Evolutionary conservation across 2,888 invertebrate genomes (phyloP).

Genomic region (Parnassius apollo): DNA sequence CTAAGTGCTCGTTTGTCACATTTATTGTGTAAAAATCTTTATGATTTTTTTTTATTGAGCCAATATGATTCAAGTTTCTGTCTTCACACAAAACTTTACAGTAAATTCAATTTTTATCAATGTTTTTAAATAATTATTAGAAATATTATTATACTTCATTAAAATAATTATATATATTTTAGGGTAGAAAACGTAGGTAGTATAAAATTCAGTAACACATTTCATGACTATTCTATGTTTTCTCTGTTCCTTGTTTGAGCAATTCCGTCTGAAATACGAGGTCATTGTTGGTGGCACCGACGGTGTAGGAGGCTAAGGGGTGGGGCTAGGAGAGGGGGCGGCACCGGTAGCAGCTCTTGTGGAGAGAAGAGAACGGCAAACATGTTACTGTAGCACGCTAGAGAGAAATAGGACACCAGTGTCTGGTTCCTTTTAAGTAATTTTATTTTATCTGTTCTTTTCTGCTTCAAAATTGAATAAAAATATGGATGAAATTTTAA

Average conservation of each 20-base stretch:
- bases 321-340: slow-evolving; percentile 45
- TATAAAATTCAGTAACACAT: slow-evolving; percentile 25
- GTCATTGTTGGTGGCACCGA: slow-evolving; percentile 79
- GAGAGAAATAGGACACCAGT: slow-evolving; percentile 76
- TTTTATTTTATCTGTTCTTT: slow-evolving; percentile 72
- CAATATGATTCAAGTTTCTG: too few relatives aligned
- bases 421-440: slow-evolving; percentile 75
- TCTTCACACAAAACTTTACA: too few relatives aligned
- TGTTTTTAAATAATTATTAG: too few relatives aligned
- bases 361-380: slow-evolving; percentile 55
- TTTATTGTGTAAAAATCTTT: too few relatives aligned
- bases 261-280: slow-evolving; percentile 80
- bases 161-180: too few relatives aligned
- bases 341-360: slow-evolving; percentile 42
- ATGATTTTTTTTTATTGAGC: too few relatives aligned
- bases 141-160: too few relatives aligned
- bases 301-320: slow-evolving; percentile 62
- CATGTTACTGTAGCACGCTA: slow-evolving; percentile 74
- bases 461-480: slow-evolving; percentile 53
- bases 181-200: neutral
- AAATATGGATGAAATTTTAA: slow-evolving; percentile 44
- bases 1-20: too few relatives aligned
- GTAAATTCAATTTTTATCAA: too few relatives aligned
- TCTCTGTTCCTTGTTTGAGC: slow-evolving; percentile 76
- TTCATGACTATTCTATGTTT: slow-evolving; percentile 63